Evolutionary conservation across 1,140 invertebrate species (phyloP).

Genomic region (Brachionus angularis): DNA sequence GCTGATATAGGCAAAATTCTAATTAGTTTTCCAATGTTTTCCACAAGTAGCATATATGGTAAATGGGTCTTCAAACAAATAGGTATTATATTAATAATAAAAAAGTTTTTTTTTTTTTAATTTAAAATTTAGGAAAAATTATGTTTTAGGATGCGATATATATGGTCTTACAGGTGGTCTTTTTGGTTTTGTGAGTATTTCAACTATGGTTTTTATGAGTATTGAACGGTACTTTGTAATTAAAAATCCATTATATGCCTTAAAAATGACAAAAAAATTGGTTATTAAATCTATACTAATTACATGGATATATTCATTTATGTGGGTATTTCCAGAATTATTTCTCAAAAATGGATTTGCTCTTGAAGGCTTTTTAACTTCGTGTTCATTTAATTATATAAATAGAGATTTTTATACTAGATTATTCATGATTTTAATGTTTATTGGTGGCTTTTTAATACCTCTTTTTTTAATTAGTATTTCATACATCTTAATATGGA

Average conservation of each 20-base stretch:
- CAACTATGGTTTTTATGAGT: conserved; percentile 36
- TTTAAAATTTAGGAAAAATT: too few species aligned
- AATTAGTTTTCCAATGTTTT: conserved; percentile 19
- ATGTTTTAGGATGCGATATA: conserved; percentile 38
- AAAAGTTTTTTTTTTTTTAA: neutral
- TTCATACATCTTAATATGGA: neutral
- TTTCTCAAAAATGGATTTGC: neutral
- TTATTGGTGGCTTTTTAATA: conserved; percentile 34
- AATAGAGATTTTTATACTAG: neutral
- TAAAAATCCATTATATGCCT: conserved; percentile 17
- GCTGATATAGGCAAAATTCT: conserved; percentile 32
- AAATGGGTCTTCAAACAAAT: conserved; percentile 25
- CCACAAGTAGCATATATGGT: neutral
- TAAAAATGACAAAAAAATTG: neutral
- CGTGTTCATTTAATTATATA: conserved; percentile 38
- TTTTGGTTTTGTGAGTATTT: conserved; percentile 29
- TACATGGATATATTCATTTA: conserved; percentile 12
- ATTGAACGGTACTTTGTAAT: conserved; percentile 12
- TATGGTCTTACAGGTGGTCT: conserved; percentile 22
- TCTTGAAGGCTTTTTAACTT: conserved; percentile 36
- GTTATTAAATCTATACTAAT: conserved; percentile 21
- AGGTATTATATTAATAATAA: neutral
- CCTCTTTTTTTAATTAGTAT: neutral
- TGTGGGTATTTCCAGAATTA: conserved; percentile 21
- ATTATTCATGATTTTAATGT: conserved; percentile 13